phyloP scores from a whole-genome alignment of 2,888 invertebrate genomes.

The Ligdia adustata region DNA sequence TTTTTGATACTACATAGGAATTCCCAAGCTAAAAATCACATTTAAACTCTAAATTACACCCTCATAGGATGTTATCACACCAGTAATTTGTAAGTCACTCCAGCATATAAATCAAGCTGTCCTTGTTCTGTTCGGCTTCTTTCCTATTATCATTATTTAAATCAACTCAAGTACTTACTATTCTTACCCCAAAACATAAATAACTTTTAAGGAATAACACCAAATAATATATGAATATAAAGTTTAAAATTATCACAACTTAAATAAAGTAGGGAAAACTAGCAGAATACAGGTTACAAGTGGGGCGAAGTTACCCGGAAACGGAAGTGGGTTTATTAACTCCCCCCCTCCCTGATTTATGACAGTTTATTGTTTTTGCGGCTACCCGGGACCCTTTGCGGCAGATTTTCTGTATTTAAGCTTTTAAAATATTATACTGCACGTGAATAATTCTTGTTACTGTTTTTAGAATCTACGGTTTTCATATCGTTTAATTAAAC shows the following conservation, averaged over 20 bases:
- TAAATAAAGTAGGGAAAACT: slow-evolving; percentile 28
- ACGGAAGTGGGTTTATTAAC: slow-evolving; percentile 65
- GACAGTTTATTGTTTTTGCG: slow-evolving; percentile 69
- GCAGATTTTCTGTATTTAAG: too few species aligned
- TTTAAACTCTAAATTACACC: too few species aligned
- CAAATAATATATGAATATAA: slow-evolving; percentile 26
- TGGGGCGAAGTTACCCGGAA: slow-evolving; percentile 39
- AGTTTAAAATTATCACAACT: slow-evolving; percentile 32
- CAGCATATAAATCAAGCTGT: slow-evolving; percentile 20
- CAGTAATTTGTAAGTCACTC: slow-evolving; percentile 18
- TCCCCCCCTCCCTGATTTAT: slow-evolving; percentile 63
- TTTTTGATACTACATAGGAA: too few species aligned
- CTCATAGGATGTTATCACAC: slow-evolving; percentile 6
- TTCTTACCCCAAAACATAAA: slow-evolving; percentile 15
- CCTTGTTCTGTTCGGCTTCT: too few species aligned
- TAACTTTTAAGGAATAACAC: slow-evolving; percentile 2
- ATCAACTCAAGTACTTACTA: slow-evolving; percentile 31
- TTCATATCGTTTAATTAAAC: too few species aligned
- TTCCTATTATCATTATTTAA: slow-evolving; percentile 30
- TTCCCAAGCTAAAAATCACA: too few species aligned
- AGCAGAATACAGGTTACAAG: slow-evolving; percentile 36
- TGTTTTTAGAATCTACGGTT: too few species aligned
- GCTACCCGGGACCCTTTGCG: slow-evolving; percentile 41
- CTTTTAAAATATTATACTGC: too few species aligned
- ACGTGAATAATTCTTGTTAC: too few species aligned